Base-by-base conservation (phyloP, 2,888 invertebrate species). In the Tenthredo mesomela region DNA sequence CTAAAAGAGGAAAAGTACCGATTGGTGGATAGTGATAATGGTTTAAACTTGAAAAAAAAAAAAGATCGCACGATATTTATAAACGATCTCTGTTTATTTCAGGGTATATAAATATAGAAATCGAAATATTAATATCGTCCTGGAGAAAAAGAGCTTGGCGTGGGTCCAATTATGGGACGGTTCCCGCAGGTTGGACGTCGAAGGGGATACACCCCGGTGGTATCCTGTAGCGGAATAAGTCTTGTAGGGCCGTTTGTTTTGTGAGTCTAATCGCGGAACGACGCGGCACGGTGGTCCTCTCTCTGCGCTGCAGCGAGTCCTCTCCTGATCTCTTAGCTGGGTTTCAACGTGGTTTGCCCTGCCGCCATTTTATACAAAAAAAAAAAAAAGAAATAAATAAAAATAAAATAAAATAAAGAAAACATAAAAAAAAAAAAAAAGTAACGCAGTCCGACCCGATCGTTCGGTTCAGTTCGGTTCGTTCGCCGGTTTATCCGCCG, bases 261-360 rank as follows among this genome's bases (percentile, higher is more conserved):
- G 93, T 93, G 91, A 93, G 93, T 93, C 93, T 93, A 93, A 93
- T 93, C 93, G 93, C 91, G 91, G 91, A 92, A 90, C 91, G 90
- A 90, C 91, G 92, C 92, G 90, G 91, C 82, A 82, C 91, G 93
- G 93, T 93, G 93, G 93, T 93, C 92, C 91, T 92, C 91, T 89
- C 50, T 82, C 82, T n/a, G 25, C 0, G 29, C 29, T 29, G 1
- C n/a, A n/a, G 47, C 18, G 47, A 80, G 80, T 89, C 88, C 89
- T 88, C 88, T 50, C 85, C 12, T 37, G 65, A 61, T 71, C 80
- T 71, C 67, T 84, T 77, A 75, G 77, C 61, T 84, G 47, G 9
- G 29, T 5, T 5, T 61, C 37, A 40, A 40, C 80, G 80, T 65
- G 61, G 58, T 54, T 70, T 47, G 67, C 67, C 9, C 89, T 89